Evolutionary conservation across 2,888 invertebrate species (phyloP).

Genomic region (Elegia similella): DNA sequence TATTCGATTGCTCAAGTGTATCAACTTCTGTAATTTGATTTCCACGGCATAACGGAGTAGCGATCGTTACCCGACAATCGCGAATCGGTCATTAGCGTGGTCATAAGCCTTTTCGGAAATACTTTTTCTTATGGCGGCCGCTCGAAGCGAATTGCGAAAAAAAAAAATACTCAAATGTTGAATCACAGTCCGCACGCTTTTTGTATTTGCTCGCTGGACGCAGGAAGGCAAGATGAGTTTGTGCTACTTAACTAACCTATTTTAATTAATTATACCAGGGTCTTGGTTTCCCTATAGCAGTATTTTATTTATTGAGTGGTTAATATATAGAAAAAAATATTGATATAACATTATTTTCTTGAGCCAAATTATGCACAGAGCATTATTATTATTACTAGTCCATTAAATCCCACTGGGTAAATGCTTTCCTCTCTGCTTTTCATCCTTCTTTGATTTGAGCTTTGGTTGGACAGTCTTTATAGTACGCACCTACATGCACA

Average conservation of each 20-base stretch:
- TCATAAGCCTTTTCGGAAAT: constrained; percentile 18
- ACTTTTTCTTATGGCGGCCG: constrained; percentile 18
- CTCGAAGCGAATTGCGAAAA: constrained; percentile 24
- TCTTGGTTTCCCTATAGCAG: not conserved
- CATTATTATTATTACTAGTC: no score
- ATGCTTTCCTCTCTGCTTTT: no score
- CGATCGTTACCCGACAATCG: not conserved
- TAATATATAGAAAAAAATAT: not conserved
- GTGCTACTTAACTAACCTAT: not conserved
- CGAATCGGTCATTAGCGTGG: constrained; percentile 22
- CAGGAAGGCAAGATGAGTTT: not conserved
- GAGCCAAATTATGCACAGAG: not conserved
- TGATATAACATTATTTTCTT: not conserved
- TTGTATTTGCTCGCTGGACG: not conserved
- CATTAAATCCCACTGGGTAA: no score
- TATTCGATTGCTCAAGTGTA: no score
- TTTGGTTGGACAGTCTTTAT: no score
- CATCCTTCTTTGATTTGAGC: no score
- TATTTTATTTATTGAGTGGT: not conserved
- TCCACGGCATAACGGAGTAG: constrained; percentile 1
- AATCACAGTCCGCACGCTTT: constrained; percentile 29
- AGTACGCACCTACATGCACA: no score
- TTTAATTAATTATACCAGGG: not conserved
- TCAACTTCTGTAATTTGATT: no score
- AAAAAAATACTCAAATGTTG: constrained; percentile 35